A percentile compares a stretch with the other conserved stretches of the same genome.
These are phyloP conservation scores for Synchiropus splendidus DNA, from an alignment of 2,113 vertebrate genomes.

Conservation along the genomic window DNA sequence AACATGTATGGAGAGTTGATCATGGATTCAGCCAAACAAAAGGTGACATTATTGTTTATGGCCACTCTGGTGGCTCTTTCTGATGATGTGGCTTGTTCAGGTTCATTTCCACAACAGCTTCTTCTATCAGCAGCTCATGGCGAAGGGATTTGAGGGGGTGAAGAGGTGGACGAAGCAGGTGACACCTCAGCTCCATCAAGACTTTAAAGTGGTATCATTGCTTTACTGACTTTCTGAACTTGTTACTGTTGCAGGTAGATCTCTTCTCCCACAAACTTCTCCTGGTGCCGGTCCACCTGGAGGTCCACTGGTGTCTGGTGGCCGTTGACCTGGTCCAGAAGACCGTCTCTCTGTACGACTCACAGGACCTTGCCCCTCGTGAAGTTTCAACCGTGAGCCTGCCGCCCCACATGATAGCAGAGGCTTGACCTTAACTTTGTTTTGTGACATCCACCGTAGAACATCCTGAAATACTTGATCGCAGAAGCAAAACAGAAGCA, in stretches of 20 bases:
- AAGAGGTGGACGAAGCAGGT: slow-evolving; percentile 98
- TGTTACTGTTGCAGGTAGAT: slow-evolving; percentile 74
- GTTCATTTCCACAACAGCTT: slow-evolving; percentile 99
- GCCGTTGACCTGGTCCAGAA: slow-evolving; percentile 79
- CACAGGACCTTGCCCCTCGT: slow-evolving; percentile 86
- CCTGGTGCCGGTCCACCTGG: slow-evolving; percentile 91
- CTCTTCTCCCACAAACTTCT: slow-evolving; percentile 88
- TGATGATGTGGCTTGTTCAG: too few relatives aligned
- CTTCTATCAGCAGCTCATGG: slow-evolving; percentile 94
- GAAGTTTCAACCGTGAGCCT: slow-evolving; percentile 83
- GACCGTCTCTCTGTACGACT: slow-evolving; percentile 91
- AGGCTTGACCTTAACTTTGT: background rate
- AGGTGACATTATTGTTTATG: slow-evolving; percentile 70
- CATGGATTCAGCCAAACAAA: slow-evolving; percentile 85
- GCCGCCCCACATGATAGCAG: background rate
- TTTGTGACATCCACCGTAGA: slow-evolving; percentile 64
- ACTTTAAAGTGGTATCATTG: too few relatives aligned
- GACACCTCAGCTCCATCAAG: too few relatives aligned
- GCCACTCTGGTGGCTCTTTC: too few relatives aligned
- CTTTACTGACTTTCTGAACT: too few relatives aligned
- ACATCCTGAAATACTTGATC: slow-evolving; percentile 90
- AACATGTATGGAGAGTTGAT: slow-evolving; percentile 98
- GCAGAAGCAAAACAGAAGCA: slow-evolving; percentile 92
- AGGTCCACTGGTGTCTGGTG: slow-evolving; percentile 97
- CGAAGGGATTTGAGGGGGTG: slow-evolving; percentile 95